Conservation (phyloP, 2,113 vertebrate genomes). For the Dasyprocta punctata region DNA sequence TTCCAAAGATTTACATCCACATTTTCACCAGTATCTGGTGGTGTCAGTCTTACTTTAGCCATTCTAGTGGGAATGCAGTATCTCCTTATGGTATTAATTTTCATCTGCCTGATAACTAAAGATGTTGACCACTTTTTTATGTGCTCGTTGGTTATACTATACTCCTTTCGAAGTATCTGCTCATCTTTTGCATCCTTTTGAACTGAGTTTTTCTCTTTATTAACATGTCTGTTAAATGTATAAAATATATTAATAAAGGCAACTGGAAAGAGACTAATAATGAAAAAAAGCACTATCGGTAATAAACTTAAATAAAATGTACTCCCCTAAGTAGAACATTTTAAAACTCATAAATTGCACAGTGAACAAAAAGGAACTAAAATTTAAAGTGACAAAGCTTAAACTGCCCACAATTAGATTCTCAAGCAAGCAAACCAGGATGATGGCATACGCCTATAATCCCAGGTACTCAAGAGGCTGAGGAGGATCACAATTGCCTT, state of each 20-base stretch:
- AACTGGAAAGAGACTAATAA: neutral
- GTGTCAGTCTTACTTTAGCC: neutral
- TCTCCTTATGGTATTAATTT: neutral
- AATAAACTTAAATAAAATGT: neutral
- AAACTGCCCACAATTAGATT: neutral
- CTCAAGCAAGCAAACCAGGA: neutral
- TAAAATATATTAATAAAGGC: neutral
- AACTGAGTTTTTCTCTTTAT: neutral
- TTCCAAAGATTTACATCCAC: neutral
- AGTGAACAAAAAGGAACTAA: neutral
- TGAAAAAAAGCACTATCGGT: neutral
- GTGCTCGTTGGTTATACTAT: neutral
- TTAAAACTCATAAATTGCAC: neutral
- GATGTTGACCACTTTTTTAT: neutral
- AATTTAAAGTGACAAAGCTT: neutral
- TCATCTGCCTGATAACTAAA: conserved; percentile 6
- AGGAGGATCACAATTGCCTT: neutral
- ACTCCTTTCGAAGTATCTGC: neutral
- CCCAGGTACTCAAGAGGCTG: neutral
- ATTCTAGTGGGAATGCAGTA: neutral
- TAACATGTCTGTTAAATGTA: neutral
- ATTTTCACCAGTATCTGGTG: neutral
- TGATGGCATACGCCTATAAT: neutral
- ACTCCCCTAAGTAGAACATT: neutral
- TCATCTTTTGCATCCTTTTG: neutral